Conservation (phyloP, 2,888 invertebrate genomes). For the Anagyrus pseudococci region DNA sequence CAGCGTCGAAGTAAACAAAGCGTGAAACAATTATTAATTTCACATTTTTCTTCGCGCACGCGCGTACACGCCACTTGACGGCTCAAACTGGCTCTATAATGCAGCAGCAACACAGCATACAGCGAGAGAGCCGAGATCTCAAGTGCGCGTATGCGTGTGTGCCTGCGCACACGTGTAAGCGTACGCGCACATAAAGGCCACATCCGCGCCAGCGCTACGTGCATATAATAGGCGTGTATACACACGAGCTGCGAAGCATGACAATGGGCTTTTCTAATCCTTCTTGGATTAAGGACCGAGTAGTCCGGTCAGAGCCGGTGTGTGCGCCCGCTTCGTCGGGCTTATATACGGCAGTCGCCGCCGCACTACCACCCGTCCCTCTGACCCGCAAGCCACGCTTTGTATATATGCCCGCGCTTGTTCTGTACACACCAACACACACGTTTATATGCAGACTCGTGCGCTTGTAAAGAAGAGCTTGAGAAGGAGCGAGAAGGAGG, state of each 20-base stretch:
- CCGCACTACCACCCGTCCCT: background rate
- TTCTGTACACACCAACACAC: background rate
- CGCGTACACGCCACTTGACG: constrained; percentile 2
- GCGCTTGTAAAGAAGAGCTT: constrained; percentile 17
- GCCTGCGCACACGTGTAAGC: background rate
- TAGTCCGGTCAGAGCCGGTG: constrained; percentile 37
- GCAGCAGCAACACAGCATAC: background rate
- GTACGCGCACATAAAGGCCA: background rate
- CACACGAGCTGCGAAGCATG: constrained; percentile 52
- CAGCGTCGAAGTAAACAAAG: constrained; percentile 16
- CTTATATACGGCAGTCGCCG: background rate
- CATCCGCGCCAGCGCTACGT: background rate
- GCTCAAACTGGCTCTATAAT: background rate
- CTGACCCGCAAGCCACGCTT: background rate
- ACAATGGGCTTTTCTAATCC: constrained; percentile 60
- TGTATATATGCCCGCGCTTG: background rate
- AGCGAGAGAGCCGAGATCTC: background rate
- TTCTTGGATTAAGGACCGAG: constrained; percentile 55
- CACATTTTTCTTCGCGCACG: constrained; percentile 14
- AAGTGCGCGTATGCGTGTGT: background rate
- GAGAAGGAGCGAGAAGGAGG: constrained; percentile 28
- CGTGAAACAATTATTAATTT: constrained; percentile 16
- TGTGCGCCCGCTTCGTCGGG: constrained; percentile 24
- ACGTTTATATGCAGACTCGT: background rate
- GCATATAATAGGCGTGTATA: constrained; percentile 33